These are phyloP conservation scores for Lepidothrix coronata DNA, from an alignment of 2,113 vertebrate species.

Conservation along the genomic window DNA sequence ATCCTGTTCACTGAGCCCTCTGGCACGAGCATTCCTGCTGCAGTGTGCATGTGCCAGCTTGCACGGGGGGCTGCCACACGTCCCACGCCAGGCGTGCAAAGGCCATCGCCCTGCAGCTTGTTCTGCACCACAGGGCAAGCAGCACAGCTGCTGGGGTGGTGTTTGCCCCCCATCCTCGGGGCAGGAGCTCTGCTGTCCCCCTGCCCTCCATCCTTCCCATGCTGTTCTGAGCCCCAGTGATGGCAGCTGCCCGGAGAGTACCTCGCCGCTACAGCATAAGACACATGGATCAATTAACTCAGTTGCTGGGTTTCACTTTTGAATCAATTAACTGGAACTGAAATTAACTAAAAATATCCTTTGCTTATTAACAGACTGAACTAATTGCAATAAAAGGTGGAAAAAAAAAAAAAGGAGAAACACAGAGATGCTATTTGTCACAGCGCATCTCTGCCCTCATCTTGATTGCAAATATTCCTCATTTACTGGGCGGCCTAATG, in stretches of 20 bases:
- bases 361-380: constrained; percentile 67
- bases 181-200: background rate
- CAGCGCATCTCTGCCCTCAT: background rate
- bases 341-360: constrained; percentile 73
- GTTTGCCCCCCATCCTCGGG: fast-evolving
- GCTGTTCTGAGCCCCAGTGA: background rate
- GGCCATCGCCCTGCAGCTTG: background rate
- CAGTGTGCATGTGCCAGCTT: fast-evolving
- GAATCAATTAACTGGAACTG: constrained; percentile 65
- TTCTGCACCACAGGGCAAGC: background rate
- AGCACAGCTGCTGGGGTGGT: background rate
- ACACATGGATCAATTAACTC: constrained; percentile 67
- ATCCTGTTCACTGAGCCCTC: fast-evolving
- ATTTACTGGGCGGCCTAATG: background rate
- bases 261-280: constrained; percentile 13
- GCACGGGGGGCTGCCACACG: fast-evolving
- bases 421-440: constrained; percentile 35
- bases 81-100: fast-evolving
- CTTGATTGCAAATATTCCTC: constrained; percentile 19
- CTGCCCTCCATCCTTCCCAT: background rate
- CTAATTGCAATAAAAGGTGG: constrained; percentile 59
- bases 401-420: background rate
- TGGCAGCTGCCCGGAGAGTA: constrained; percentile 33
- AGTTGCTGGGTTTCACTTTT: constrained; percentile 66
- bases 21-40: background rate